Evolutionary conservation across 1,140 invertebrate genomes (phyloP).

Genomic region (Tigriopus japonicus): DNA sequence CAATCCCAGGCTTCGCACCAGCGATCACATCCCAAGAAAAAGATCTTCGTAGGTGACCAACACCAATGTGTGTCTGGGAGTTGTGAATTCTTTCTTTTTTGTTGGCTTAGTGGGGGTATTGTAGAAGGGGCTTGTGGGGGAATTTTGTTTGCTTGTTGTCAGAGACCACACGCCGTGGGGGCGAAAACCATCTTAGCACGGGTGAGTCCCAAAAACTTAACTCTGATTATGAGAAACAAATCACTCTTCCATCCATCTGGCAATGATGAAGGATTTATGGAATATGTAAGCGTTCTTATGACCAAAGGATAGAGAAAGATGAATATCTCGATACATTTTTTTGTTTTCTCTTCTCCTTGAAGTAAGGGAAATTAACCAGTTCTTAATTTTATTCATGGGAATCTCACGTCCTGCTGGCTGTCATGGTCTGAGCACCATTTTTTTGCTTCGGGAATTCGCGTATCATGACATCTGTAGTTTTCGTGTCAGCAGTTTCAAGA

Average conservation of each 20-base stretch:
- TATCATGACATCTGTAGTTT: no score
- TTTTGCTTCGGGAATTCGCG: no score
- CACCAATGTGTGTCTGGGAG: conserved; percentile 37
- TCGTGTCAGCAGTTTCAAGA: no score
- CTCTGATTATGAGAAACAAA: no score
- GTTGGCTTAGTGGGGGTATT: conserved; percentile 72
- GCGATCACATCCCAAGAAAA: conserved; percentile 9
- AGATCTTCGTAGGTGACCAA: conserved; percentile 11
- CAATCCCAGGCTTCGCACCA: background rate
- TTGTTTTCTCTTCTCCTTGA: background rate
- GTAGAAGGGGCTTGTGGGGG: conserved; percentile 61
- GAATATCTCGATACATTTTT: background rate
- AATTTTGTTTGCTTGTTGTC: conserved; percentile 69
- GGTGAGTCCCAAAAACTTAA: conserved; percentile 23
- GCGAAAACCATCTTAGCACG: conserved; percentile 17
- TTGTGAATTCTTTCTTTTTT: conserved; percentile 78
- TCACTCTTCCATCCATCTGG: no score
- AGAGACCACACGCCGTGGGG: conserved; percentile 26
- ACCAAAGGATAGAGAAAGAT: background rate
- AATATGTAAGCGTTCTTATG: conserved; percentile 22
- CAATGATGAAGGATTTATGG: conserved; percentile 25
- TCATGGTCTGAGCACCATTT: no score
- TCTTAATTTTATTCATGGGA: no score
- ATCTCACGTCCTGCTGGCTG: no score
- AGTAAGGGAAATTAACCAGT: background rate